Percentiles rank a stretch among this genome's conserved stretches.
These are phyloP conservation scores for Calephelis perditalis DNA, from an alignment of 2,888 invertebrate species.

Conservation along the genomic window DNA sequence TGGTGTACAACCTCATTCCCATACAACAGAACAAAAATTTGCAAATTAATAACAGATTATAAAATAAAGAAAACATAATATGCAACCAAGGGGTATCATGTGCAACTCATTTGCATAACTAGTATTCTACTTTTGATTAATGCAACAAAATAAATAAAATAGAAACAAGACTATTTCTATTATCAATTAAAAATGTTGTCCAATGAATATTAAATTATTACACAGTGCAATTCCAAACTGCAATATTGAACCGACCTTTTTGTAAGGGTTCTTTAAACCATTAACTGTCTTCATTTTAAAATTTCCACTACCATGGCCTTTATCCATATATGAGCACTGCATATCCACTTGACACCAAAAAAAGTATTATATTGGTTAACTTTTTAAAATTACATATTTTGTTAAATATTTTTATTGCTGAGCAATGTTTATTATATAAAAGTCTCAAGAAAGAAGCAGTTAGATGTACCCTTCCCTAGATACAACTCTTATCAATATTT, in stretches of 20 bases:
- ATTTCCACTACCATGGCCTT: conserved; percentile 60
- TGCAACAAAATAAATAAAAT: background rate
- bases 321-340: conserved; percentile 71
- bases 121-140: background rate
- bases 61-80: background rate
- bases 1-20: background rate
- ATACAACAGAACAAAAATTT: background rate
- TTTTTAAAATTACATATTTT: conserved; percentile 19
- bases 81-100: conserved; percentile 1
- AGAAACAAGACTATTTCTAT: background rate
- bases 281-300: conserved; percentile 69
- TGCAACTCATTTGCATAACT: background rate
- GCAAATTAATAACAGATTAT: background rate
- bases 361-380: conserved; percentile 44
- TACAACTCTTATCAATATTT: conserved; percentile 3
- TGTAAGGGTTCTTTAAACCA: conserved; percentile 67
- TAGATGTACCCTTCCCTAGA: background rate
- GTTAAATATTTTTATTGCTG: background rate
- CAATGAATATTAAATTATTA: conserved; percentile 14
- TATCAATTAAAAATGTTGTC: background rate
- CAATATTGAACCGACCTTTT: conserved; percentile 60
- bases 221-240: conserved; percentile 33
- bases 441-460: background rate
- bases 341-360: conserved; percentile 66
- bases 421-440: background rate